phyloP scores from a whole-genome alignment of 2,888 invertebrate genomes.

The Diaperis boleti region DNA sequence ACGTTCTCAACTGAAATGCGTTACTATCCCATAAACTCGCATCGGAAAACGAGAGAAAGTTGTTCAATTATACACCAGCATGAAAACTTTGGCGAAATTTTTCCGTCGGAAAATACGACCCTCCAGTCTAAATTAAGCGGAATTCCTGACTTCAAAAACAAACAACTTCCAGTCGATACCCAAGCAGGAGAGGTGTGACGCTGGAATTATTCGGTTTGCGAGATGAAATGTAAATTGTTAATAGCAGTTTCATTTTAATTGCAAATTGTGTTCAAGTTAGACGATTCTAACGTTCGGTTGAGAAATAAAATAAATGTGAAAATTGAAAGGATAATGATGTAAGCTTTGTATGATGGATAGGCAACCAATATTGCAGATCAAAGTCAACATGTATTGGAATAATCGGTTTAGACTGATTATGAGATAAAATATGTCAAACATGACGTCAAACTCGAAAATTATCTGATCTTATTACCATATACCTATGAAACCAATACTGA shows the following conservation, averaged over 20 bases:
- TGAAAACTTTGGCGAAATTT: conserved; percentile 3
- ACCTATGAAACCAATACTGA: too few relatives aligned
- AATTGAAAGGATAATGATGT: too few relatives aligned
- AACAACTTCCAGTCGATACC: neutral
- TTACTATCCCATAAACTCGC: conserved; percentile 13
- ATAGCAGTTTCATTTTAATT: neutral
- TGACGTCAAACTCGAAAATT: too few relatives aligned
- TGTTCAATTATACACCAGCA: conserved; percentile 11
- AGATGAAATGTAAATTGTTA: conserved; percentile 1
- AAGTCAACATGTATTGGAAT: too few relatives aligned
- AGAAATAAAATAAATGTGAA: too few relatives aligned
- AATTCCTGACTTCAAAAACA: conserved; percentile 10
- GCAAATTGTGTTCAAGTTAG: neutral
- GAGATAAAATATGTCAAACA: too few relatives aligned
- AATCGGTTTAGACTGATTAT: too few relatives aligned
- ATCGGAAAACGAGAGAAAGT: conserved; percentile 11
- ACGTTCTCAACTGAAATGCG: conserved; percentile 10
- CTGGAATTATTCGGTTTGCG: neutral
- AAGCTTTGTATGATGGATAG: too few relatives aligned
- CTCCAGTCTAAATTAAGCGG: neutral
- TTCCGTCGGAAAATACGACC: conserved; percentile 4
- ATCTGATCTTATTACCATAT: too few relatives aligned
- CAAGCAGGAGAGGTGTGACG: neutral
- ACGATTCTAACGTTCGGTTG: too few relatives aligned
- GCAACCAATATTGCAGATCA: too few relatives aligned